Evolutionary conservation across 1,140 invertebrate genomes (phyloP), one percentile per base, ranked within the genome.

Genomic region (Eupristina koningsbergeri): DNA sequence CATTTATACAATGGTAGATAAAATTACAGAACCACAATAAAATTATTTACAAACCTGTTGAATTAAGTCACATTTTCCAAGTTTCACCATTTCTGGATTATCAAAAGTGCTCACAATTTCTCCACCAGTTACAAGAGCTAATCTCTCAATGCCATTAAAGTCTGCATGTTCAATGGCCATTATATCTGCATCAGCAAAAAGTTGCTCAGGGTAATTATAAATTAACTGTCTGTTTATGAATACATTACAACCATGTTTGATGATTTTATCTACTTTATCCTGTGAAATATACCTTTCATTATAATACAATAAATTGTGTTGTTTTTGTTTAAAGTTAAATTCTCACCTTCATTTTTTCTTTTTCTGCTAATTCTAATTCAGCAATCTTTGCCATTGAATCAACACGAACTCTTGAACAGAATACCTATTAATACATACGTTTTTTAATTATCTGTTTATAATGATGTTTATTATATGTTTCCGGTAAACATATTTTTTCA

Each of bases 161-260:
- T 99, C 99, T 17, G 99, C 99, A 93, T 99, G 99, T 91, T 99
- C 99, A 90, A 99, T 99, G 0, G 99, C 98, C 99, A 99, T 99
- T 0, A 99, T 95, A 83, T 97, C 97, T 85, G 97, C 97, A 94
- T 99, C 99, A 77, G 99, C 98, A 93, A 99, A 99, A 79, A 99
- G 92, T 93, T 99, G 99, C 92, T 99, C 99, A 1, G 99, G 99
- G 91, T 99, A 99, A 92, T 99, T 99, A 93, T 99, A 99, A 90
- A 99, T 99, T 73, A 99, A 93, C 93, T 99, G 99, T 87, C 98
- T 96, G 92, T 99, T 99, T 88, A 99, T 99, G 89, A 99, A 99
- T 0, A 99, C 99, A 93, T 99, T 99, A 91, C 97, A 97, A 83
- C 98, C 97, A 91, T 99, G 98, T 86, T 96, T 96, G 13, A 99